Percentiles rank a stretch among this genome's conserved stretches.
These are phyloP conservation scores for Ceratotherium simum DNA, from an alignment of 2,113 vertebrate genomes.

Conservation along the genomic window DNA sequence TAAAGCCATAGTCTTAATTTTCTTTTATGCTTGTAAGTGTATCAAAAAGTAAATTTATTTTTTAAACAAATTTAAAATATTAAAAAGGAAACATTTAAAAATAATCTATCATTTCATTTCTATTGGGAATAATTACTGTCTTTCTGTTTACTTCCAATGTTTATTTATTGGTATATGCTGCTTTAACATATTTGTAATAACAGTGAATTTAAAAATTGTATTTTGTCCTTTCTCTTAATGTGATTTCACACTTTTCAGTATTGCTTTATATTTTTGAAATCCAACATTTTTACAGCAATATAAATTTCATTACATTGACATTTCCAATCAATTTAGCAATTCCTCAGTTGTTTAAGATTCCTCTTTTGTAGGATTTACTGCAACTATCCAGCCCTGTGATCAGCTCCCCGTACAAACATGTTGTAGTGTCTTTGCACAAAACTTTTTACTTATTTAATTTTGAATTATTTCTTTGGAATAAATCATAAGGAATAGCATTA, in stretches of 20 bases:
- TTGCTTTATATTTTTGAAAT: constrained; percentile 28
- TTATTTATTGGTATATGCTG: neutral
- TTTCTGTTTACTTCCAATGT: neutral
- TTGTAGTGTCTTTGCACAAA: neutral
- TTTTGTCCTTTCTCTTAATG: neutral
- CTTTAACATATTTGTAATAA: neutral
- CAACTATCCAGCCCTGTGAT: neutral
- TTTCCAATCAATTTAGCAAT: neutral
- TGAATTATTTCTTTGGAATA: neutral
- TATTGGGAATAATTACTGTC: neutral
- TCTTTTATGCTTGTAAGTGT: neutral
- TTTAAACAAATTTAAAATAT: neutral
- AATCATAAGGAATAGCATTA: neutral
- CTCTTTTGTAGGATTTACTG: neutral
- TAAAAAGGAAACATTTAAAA: neutral
- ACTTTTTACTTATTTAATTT: neutral
- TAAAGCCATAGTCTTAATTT: neutral
- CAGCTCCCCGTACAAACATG: neutral
- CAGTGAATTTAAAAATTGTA: neutral
- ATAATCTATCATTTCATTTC: neutral
- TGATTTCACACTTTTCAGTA: neutral
- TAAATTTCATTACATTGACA: neutral
- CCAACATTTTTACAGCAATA: neutral
- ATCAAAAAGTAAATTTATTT: neutral
- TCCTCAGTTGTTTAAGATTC: neutral